phyloP scores from a whole-genome alignment of 2,888 invertebrate genomes.

The Drosophila dives region DNA sequence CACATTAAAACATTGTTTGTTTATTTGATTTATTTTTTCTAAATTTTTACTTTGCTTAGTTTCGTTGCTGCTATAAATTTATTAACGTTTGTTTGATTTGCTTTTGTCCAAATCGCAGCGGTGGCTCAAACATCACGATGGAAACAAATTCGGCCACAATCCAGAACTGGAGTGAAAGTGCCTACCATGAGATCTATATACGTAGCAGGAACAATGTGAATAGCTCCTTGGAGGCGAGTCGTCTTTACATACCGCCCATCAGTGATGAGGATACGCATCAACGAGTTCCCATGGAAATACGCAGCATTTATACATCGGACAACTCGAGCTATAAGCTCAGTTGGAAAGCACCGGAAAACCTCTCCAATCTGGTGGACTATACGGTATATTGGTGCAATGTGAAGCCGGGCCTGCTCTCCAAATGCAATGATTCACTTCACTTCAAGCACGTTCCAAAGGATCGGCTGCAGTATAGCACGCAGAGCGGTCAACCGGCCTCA shows the following conservation, averaged over 20 bases:
- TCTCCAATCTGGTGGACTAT: slow-evolving; percentile 87
- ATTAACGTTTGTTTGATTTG: not conserved
- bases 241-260: slow-evolving; percentile 70
- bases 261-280: slow-evolving; percentile 48
- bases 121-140: slow-evolving; percentile 50
- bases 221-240: slow-evolving; percentile 69
- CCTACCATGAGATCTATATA: slow-evolving; percentile 72
- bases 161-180: slow-evolving; percentile 57
- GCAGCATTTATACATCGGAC: slow-evolving; percentile 88
- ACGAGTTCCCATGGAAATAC: slow-evolving; percentile 71
- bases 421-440: slow-evolving; percentile 88
- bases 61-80: not conserved
- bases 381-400: slow-evolving; percentile 93
- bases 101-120: slow-evolving; percentile 27
- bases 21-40: too few species aligned
- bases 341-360: slow-evolving; percentile 88
- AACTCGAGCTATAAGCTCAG: slow-evolving; percentile 90
- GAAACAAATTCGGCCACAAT: slow-evolving; percentile 77
- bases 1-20: not conserved
- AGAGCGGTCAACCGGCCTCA: slow-evolving; percentile 86
- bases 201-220: slow-evolving; percentile 78
- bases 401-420: slow-evolving; percentile 86
- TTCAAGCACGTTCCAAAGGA: slow-evolving; percentile 86
- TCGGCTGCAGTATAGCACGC: slow-evolving; percentile 82
- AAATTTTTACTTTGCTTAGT: not conserved